Conservation (phyloP, 2,888 invertebrate species). For the Cerceris rybyensis region DNA sequence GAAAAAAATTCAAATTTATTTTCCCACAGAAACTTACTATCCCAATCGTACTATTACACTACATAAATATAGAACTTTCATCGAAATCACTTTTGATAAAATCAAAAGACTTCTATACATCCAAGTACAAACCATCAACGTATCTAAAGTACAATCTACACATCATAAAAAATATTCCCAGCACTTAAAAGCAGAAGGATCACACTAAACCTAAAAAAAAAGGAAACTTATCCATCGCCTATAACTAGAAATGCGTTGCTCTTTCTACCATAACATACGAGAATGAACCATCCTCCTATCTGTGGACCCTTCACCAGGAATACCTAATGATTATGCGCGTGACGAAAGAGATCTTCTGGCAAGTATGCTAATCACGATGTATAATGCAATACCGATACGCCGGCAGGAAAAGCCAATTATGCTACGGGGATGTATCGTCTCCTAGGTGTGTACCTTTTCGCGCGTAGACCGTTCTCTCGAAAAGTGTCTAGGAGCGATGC, state of each 20-base stretch:
- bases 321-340: constrained; percentile 75
- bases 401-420: constrained; percentile 78
- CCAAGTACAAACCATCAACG: no score
- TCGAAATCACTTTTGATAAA: no score
- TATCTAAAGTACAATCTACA: no score
- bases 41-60: no score
- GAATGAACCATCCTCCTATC: constrained; percentile 20
- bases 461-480: constrained; percentile 21
- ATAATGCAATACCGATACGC: constrained; percentile 71
- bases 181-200: no score
- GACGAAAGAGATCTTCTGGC: constrained; percentile 79
- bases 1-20: no score
- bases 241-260: neutral
- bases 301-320: constrained; percentile 28
- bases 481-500: constrained; percentile 36
- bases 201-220: no score
- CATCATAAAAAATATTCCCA: no score
- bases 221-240: neutral
- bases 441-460: constrained; percentile 16
- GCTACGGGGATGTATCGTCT: constrained; percentile 69
- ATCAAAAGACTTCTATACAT: no score
- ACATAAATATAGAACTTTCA: no score
- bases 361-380: constrained; percentile 77
- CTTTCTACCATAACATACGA: constrained; percentile 1
- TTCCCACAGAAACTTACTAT: no score